Base-by-base conservation (phyloP, 2,888 invertebrate genomes). In the Cephus sareptanus region DNA sequence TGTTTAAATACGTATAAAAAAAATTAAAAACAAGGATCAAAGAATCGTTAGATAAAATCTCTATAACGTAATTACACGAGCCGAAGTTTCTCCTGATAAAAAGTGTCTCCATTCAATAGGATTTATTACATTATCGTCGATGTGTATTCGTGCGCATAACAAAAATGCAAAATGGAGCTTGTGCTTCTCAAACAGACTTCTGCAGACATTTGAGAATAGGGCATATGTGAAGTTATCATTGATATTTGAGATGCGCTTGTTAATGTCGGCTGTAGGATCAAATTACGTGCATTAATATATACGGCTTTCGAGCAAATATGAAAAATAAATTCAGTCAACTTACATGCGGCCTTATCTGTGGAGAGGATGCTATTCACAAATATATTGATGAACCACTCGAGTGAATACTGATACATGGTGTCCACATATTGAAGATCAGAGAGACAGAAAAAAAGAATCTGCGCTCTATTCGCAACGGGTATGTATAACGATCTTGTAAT, bases 341-440 rank as follows among this genome's bases (percentile, higher is more conserved):
- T 83, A 95, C 95, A 94, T 80, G 94, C 94, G 80, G 94, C 6
- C 80, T 94, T 94, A 83, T 95, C 95, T 0, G 95, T 94, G 82
- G 94, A 94, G 0, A 94, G 93, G 93, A 97, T 96, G 85, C 95
- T 95, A 77, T 94, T 93, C 15, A 95, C 91, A 89, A 96, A 97
- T 76, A 98, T 94, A 81, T 94, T 94, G 85, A 97, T 95, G 89
- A 97, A 98, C 98, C 98, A 98, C 87, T 96, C 96, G 31, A 98
- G 93, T 0, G 98, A 98, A 91, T 98, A 98, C 91, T 98, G 98
- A 92, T 98, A 98, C 98, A 98, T 98, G 23, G 97, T 97, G 91
- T 98, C 98, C 35, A 98, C 95, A 86, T 95, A 95, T 71, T 97
- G 95, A 89, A 98, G 93, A 89, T 98, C 97, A 0, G 95, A 95